Percentiles rank a stretch among this genome's conserved stretches.
Conservation (phyloP, 2,113 vertebrate species). For the Electrona antarctica region DNA sequence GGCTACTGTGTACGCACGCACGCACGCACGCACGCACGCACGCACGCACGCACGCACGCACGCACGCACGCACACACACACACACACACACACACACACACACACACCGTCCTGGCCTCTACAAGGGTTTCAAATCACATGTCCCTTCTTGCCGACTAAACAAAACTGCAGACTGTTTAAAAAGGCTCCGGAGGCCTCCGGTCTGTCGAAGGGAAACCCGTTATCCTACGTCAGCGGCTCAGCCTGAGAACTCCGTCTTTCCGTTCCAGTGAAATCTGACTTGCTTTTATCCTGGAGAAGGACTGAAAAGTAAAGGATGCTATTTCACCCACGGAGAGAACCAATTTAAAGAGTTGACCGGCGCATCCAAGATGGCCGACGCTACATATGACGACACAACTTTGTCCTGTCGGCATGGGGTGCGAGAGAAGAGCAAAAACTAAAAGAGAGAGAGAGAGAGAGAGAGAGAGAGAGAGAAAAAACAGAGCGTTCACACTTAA, state of each 20-base stretch:
- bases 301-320: not conserved
- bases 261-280: too few relatives aligned
- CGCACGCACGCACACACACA: too few relatives aligned
- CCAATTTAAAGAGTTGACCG: not conserved
- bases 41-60: too few relatives aligned
- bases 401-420: not conserved
- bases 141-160: slow-evolving; percentile 9
- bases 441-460: not conserved
- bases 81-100: too few relatives aligned
- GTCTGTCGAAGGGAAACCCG: too few relatives aligned
- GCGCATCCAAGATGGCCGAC: not conserved
- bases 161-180: slow-evolving; percentile 22
- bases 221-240: too few relatives aligned
- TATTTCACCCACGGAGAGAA: not conserved
- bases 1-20: too few relatives aligned
- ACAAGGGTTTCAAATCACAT: slow-evolving; percentile 52
- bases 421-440: slow-evolving; percentile 3
- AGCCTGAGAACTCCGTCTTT: too few relatives aligned
- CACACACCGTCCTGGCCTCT: not conserved
- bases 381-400: not conserved
- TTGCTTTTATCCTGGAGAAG: not conserved
- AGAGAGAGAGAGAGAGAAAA: slow-evolving; percentile 17
- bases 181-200: slow-evolving; percentile 20
- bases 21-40: too few relatives aligned
- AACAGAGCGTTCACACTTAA: slow-evolving; percentile 46